Evolutionary conservation across 2,888 invertebrate genomes (phyloP).

Genomic region (Synanthedon formicaeformis): DNA sequence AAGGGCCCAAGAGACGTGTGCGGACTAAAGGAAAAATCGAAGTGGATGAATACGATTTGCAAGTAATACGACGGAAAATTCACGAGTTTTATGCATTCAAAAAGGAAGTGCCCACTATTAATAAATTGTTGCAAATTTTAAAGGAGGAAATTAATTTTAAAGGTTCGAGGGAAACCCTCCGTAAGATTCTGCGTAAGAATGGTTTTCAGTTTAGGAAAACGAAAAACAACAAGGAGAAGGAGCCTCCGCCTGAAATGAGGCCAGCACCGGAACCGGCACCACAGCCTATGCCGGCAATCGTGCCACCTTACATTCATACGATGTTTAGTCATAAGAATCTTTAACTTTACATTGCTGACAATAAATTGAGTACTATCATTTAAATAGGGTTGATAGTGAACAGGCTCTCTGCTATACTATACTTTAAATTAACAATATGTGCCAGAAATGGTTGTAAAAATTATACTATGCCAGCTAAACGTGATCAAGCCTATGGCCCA

Average conservation of each 20-base stretch:
- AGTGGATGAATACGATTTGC: slow-evolving; percentile 56
- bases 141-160: slow-evolving; percentile 61
- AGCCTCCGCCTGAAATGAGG: slow-evolving; percentile 28
- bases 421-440: no score
- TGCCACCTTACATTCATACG: slow-evolving; percentile 52
- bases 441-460: no score
- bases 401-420: no score
- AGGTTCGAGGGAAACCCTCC: slow-evolving; percentile 54
- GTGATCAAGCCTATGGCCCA: no score
- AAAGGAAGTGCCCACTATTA: slow-evolving; percentile 61
- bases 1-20: slow-evolving; percentile 52
- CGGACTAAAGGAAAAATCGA: slow-evolving; percentile 60
- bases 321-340: slow-evolving; percentile 61
- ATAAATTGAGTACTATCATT: no score
- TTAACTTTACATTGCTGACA: slow-evolving; percentile 15
- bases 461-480: no score
- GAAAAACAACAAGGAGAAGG: slow-evolving; percentile 58
- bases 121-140: slow-evolving; percentile 53
- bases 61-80: slow-evolving; percentile 55
- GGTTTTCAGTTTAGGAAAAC: slow-evolving; percentile 62
- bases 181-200: slow-evolving; percentile 57
- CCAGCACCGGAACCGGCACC: slow-evolving; percentile 25
- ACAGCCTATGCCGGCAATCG: slow-evolving; percentile 46
- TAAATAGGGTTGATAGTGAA: no score
- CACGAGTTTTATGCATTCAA: slow-evolving; percentile 63